These are phyloP conservation scores for Diadema setosum DNA, from an alignment of 35 echinoderm and acorn worm species.

Conservation along the genomic window DNA sequence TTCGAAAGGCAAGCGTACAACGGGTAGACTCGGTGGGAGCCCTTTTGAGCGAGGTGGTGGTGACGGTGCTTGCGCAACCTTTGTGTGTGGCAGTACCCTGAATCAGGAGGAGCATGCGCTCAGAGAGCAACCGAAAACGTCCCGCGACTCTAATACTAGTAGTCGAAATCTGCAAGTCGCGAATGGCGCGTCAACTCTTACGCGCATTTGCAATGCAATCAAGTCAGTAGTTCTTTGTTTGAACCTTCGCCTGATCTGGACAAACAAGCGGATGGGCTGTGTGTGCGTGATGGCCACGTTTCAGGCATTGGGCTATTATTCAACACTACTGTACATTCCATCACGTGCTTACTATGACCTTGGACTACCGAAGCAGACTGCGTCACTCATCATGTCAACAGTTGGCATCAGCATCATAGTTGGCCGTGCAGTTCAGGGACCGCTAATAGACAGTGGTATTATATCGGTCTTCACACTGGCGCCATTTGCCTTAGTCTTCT, in stretches of 20 bases:
- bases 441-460: neutral
- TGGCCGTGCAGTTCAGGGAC: conserved; percentile 8
- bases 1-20: neutral
- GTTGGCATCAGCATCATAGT: conserved; percentile 44
- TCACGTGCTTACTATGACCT: conserved; percentile 10
- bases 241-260: conserved; percentile 22
- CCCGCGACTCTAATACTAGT: too few species aligned
- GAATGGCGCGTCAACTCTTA: too few species aligned
- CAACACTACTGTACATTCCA: conserved; percentile 6
- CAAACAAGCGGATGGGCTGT: neutral
- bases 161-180: too few species aligned
- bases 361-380: conserved; percentile 2
- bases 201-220: too few species aligned
- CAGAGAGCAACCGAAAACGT: too few species aligned
- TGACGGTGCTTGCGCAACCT: too few species aligned
- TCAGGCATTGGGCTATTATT: conserved; percentile 24
- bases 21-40: neutral
- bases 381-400: conserved; percentile 38
- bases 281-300: neutral
- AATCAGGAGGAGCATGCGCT: too few species aligned
- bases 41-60: too few species aligned
- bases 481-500: neutral
- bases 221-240: too few species aligned
- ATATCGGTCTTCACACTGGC: conserved; percentile 13
- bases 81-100: too few species aligned